phyloP scores from a whole-genome alignment of 1,140 invertebrate genomes.

The Brachionus koreanus region DNA sequence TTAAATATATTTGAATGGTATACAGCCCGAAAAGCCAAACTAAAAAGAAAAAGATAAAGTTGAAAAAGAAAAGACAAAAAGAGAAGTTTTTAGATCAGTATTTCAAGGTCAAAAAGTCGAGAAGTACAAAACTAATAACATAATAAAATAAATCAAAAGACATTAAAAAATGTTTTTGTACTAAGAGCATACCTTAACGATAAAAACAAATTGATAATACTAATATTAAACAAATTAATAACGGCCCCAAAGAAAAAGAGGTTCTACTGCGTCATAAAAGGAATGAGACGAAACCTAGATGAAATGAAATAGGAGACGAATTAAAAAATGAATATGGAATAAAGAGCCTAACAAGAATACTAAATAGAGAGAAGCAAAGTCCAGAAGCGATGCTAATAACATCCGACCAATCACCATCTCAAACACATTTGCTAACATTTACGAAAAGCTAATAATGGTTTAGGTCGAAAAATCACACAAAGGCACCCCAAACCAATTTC shows the following conservation, averaged over 20 bases:
- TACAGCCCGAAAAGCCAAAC: background rate
- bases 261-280: background rate
- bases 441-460: too few species aligned
- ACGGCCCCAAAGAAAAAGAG: background rate
- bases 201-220: background rate
- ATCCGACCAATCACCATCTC: too few species aligned
- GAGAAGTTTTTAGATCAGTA: constrained; percentile 12
- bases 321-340: background rate
- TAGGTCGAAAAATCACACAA: too few species aligned
- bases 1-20: background rate
- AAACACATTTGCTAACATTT: too few species aligned
- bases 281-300: background rate
- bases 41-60: background rate
- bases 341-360: background rate
- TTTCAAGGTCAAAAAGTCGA: background rate
- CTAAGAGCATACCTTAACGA: background rate
- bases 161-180: background rate
- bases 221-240: background rate
- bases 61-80: constrained; percentile 7
- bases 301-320: background rate
- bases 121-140: background rate
- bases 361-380: constrained; percentile 13
- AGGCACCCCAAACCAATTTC: too few species aligned
- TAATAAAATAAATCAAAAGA: background rate
- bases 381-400: too few species aligned